A percentile compares a stretch with the other conserved stretches of the same genome.
Conservation (phyloP, 2,888 invertebrate genomes). For the Netelia fuscicornis region DNA sequence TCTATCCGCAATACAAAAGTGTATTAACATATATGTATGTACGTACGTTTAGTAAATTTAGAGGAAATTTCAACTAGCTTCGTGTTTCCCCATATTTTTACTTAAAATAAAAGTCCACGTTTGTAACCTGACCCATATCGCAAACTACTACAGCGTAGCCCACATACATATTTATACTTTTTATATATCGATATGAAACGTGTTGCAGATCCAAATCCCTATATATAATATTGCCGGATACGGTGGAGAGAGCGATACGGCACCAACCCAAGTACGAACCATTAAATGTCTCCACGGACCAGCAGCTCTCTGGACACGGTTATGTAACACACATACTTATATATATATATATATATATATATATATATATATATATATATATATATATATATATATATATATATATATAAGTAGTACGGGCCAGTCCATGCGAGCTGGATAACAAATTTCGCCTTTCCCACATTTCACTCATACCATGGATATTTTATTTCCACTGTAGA, state of each 20-base stretch:
- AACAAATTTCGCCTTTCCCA: background rate
- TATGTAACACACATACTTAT: background rate
- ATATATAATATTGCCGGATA: background rate
- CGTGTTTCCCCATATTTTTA: no score
- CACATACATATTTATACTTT: no score
- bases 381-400: background rate
- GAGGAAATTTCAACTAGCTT: no score
- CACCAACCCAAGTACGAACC: constrained; percentile 10
- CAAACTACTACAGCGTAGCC: no score
- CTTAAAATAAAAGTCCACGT: no score
- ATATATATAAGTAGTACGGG: background rate
- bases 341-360: background rate
- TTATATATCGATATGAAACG: no score
- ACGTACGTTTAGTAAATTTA: no score
- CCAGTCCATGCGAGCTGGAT: background rate
- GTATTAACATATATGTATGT: no score
- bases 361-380: background rate
- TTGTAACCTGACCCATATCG: no score
- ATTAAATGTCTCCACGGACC: constrained; percentile 51
- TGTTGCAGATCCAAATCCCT: background rate
- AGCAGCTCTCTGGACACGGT: constrained; percentile 39
- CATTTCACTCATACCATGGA: background rate
- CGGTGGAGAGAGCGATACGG: background rate
- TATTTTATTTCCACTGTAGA: background rate
- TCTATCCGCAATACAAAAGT: no score